Base-by-base conservation (phyloP, 2,113 vertebrate species). In the Agelaius phoeniceus region DNA sequence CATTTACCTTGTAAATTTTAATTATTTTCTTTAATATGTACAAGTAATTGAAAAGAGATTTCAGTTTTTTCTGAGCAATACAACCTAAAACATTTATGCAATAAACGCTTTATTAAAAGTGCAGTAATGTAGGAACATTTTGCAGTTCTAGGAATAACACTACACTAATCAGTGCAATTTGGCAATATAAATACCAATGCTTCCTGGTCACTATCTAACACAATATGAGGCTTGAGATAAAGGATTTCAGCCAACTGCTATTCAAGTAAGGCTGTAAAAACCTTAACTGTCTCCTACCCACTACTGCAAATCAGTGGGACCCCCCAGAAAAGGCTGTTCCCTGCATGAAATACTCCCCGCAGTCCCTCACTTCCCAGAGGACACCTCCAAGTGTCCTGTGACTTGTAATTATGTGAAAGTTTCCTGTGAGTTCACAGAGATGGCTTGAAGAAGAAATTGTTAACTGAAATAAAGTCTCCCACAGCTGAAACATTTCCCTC, bases 171-270 rank as follows among this genome's bases (percentile, higher is more conserved):
- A 87, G 54, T 35, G 43, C 63, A 77, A 30, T 46, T 88, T 73
- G 39, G 19, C 66, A 91, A 72, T 84, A 82, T 13, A 79, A 94
- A 69, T 69, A 46, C 49, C 15, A 3, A 69, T 72, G 73, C 48
- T 91, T 91, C 54, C 78, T 87, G 58, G 74, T 89, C 87, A 78
- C 75, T 85, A 76, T 54, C 66, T 79, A 87, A 83, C 52, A 82
- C 27, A 75, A 30, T 43, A 76, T 16, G 20, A 87, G 21, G 35
- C 43, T 57, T 30, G 23, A 94, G 41, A 95, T 62, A 78, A 82
- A 93, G 66, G 61, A 87, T 61, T 91, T 79, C 81, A 79, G 44
- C 23, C 62, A 84, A 59, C 9, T 87, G 37, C n/a, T 68, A 61
- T 23, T 35, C 48, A 75, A 66, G 52, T 10, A 28, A 22, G 18